Base-by-base conservation (phyloP, 1,140 invertebrate genomes). In the Meloidogyne exigua region DNA sequence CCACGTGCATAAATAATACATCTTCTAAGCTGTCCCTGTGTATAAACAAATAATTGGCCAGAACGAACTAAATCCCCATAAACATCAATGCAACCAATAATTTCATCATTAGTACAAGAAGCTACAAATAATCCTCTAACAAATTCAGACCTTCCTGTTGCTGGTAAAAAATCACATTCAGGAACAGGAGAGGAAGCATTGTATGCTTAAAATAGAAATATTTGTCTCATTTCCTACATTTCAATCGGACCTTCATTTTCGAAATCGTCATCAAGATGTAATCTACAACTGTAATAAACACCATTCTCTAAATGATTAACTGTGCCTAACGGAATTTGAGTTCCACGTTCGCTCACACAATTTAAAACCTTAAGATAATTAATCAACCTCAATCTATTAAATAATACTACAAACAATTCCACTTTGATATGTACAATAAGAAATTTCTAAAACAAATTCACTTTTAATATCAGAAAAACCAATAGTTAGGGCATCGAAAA, bases 41-140 rank as follows among this genome's bases (percentile, higher is more conserved):
- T 62, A 36, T 75, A 44, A 18, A 84, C 68, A 72, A 73, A 82
- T 26, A 72, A 81, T 1, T 81, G 81, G 26, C 72, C 82, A n/a
- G 64, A 44, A 32, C 57, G 68, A 4, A 82, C 76, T 64, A 81
- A 68, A 71, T 82, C 81, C 23, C 82, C 82, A 68, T 62, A 67
- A 7, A 68, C 28, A 69, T 82, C 81, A 25, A 78, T 39, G 42
- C 81, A 82, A n/a, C 82, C 81, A 36, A 82, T 28, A 39, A 82
- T 75, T 44, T 71, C 44, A 36, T 82, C 57, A 25, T 12, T 62
- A 13, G 25, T 63, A 68, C 81, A 82, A n/a, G 81, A 83, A 26
- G 83, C 39, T 21, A 75, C 66, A 42, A 75, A 75, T 21, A 65
- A 25, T 21, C 49, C 36, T 44, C 73, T 64, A 32, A 84, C 66